phyloP scores from a whole-genome alignment of 2,888 invertebrate species.

The Ichneumoninae sp. region DNA sequence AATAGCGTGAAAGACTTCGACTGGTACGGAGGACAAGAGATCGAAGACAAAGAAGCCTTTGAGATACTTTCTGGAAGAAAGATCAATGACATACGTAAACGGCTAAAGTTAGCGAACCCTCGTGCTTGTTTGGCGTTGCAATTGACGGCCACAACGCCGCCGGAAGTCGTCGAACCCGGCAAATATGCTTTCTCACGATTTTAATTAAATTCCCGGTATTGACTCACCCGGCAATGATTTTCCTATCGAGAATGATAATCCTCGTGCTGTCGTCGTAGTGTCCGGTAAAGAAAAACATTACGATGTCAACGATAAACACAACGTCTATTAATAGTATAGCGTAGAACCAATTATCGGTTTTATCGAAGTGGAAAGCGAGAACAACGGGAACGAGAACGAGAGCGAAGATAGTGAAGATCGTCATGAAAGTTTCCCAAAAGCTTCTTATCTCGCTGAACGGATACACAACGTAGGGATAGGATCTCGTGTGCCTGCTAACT shows the following conservation, averaged over 20 bases:
- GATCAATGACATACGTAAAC: slow-evolving; percentile 14
- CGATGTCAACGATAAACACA: slow-evolving; percentile 78
- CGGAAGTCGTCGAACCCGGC: neutral
- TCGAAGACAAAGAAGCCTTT: slow-evolving; percentile 78
- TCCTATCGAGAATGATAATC: slow-evolving; percentile 77
- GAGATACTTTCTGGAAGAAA: slow-evolving; percentile 78
- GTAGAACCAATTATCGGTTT: slow-evolving; percentile 66
- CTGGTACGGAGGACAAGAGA: slow-evolving; percentile 77
- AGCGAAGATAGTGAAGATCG: slow-evolving; percentile 73
- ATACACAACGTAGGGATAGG: slow-evolving; percentile 81
- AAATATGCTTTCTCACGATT: neutral
- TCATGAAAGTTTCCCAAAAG: slow-evolving; percentile 81
- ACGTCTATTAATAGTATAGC: slow-evolving; percentile 73
- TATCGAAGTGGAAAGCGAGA: slow-evolving; percentile 76
- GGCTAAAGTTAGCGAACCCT: neutral
- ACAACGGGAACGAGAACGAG: slow-evolving; percentile 79
- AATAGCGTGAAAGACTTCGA: slow-evolving; percentile 73
- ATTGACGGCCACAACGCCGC: neutral
- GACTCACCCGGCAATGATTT: slow-evolving; percentile 74
- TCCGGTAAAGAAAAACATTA: slow-evolving; percentile 81
- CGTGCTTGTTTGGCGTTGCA: neutral
- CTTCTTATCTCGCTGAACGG: slow-evolving; percentile 83
- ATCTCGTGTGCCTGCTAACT: slow-evolving; percentile 79
- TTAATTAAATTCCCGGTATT: neutral
- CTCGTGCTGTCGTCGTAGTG: slow-evolving; percentile 78